A percentile compares a stretch with the other conserved stretches of the same genome.
phyloP scores from a whole-genome alignment of 2,797 vertebrate species.

The Enteromius trimaculatus region DNA sequence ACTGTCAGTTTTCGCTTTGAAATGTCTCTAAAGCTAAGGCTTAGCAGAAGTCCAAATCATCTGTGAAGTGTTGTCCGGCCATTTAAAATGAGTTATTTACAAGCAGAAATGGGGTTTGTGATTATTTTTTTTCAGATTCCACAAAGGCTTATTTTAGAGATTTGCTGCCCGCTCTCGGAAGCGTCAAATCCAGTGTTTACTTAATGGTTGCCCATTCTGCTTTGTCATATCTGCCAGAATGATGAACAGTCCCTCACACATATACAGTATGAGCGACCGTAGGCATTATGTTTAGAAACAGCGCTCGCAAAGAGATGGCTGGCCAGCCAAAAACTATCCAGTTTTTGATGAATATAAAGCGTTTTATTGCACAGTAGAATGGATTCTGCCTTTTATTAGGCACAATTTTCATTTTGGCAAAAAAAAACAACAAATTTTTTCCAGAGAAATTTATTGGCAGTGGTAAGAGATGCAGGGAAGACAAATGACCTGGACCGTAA shows the following conservation, averaged over 20 bases:
- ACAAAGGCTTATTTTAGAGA: conserved; percentile 23
- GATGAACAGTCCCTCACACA: conserved; percentile 8
- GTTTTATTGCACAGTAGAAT: conserved; percentile 14
- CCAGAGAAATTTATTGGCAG: conserved; percentile 12
- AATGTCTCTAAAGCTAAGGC: conserved; percentile 14
- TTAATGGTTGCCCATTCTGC: conserved; percentile 29
- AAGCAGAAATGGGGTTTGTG: neutral
- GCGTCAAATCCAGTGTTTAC: conserved; percentile 27
- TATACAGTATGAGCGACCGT: conserved; percentile 17
- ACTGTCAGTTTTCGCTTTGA: conserved; percentile 40
- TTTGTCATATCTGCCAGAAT: conserved; percentile 31
- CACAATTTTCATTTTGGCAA: conserved; percentile 25
- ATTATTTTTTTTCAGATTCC: neutral
- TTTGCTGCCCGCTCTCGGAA: conserved; percentile 59
- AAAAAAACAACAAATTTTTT: conserved; percentile 11
- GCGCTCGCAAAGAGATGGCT: conserved; percentile 10
- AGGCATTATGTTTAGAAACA: conserved; percentile 22
- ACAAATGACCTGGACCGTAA: conserved; percentile 37
- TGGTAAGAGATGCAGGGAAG: conserved; percentile 26
- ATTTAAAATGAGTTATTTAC: conserved; percentile 34
- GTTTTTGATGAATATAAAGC: conserved; percentile 24
- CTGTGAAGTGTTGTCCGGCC: neutral
- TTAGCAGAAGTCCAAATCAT: conserved; percentile 25
- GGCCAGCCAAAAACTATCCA: neutral
- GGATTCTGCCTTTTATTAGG: conserved; percentile 29